Conservation (phyloP, 2,797 vertebrate species). For the Platyrinchus mystaceus region DNA sequence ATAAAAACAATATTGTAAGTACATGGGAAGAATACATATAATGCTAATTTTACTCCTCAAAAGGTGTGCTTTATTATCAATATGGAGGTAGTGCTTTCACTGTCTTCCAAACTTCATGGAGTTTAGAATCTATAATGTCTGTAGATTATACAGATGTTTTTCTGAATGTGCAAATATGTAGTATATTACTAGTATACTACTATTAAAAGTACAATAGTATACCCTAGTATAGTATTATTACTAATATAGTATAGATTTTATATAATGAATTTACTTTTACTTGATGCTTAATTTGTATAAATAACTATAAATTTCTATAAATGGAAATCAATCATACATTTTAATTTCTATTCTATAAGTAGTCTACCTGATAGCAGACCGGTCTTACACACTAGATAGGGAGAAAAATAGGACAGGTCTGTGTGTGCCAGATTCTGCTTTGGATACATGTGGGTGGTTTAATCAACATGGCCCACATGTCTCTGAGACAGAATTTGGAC, state of each 20-base stretch:
- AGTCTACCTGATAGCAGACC: not conserved
- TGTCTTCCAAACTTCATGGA: not conserved
- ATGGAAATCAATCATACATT: not conserved
- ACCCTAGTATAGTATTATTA: not conserved
- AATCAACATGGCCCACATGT: conserved; percentile 19
- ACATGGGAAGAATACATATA: not conserved
- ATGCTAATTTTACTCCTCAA: not conserved
- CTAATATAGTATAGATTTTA: not conserved
- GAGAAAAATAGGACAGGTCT: not conserved
- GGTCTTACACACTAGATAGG: not conserved
- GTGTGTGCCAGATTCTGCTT: conserved; percentile 29
- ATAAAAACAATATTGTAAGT: not conserved
- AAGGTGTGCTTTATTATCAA: not conserved
- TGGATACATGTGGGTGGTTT: conserved; percentile 28
- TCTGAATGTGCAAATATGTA: not conserved
- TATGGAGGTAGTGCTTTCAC: not conserved
- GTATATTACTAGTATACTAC: not conserved
- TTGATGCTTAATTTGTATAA: not conserved
- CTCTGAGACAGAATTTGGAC: conserved; percentile 15
- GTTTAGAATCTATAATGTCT: not conserved
- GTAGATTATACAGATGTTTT: not conserved
- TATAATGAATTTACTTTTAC: not conserved
- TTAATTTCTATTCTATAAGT: not conserved
- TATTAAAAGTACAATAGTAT: not conserved
- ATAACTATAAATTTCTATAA: not conserved